A percentile compares a stretch with the other conserved stretches of the same genome.
Conservation (phyloP, 2,888 invertebrate species). For the Sepioteuthis lessoniana region DNA sequence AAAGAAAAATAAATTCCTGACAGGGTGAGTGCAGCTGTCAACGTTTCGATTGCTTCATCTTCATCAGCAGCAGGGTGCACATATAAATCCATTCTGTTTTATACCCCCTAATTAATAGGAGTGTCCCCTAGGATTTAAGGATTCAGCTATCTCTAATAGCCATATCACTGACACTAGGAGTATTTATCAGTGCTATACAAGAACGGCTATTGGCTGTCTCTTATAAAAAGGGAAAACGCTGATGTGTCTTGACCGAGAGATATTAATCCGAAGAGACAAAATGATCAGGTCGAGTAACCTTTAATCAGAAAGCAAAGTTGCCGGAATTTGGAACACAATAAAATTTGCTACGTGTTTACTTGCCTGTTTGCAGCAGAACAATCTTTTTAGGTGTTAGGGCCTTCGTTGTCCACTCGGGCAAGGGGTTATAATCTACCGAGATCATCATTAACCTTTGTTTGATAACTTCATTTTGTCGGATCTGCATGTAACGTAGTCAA, state of each 20-base stretch:
- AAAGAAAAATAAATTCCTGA: background rate
- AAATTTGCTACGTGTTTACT: too few species aligned
- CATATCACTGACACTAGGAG: background rate
- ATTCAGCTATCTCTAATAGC: background rate
- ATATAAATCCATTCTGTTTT: background rate
- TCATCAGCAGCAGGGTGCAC: background rate
- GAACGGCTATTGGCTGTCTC: background rate
- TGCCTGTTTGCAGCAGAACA: too few species aligned
- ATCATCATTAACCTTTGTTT: too few species aligned
- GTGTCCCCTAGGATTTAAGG: background rate
- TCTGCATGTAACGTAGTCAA: too few species aligned
- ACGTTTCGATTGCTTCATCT: slow-evolving; percentile 9
- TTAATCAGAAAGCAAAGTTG: background rate
- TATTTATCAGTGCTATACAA: background rate
- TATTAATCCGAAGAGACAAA: background rate
- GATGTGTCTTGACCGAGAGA: background rate
- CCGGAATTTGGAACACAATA: background rate
- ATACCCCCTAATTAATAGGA: slow-evolving; percentile 20
- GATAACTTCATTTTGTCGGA: too few species aligned
- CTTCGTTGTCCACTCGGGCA: too few species aligned
- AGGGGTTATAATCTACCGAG: too few species aligned
- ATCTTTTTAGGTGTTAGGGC: too few species aligned
- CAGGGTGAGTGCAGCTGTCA: slow-evolving; percentile 5
- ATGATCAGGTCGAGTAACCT: background rate
- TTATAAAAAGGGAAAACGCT: background rate